Evolutionary conservation across 2,888 invertebrate genomes (phyloP).

Genomic region (Plemyria rubiginata): DNA sequence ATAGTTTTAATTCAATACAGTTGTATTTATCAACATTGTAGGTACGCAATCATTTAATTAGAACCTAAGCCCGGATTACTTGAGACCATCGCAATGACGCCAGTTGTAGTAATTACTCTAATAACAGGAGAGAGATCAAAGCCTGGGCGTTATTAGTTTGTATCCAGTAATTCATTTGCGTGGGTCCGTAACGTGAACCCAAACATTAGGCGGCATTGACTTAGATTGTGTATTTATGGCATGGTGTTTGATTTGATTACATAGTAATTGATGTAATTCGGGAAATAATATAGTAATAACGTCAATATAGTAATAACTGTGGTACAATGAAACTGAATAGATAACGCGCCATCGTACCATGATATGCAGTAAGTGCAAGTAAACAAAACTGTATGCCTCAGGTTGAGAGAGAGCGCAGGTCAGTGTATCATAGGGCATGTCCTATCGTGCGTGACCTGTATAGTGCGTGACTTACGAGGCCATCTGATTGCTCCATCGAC

Average conservation of each 20-base stretch:
- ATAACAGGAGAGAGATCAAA: slow-evolving; percentile 54
- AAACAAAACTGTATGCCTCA: too few relatives aligned
- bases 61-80: slow-evolving; percentile 6
- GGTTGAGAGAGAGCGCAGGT: too few relatives aligned
- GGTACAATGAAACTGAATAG: too few relatives aligned
- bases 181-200: slow-evolving; percentile 41
- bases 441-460: too few relatives aligned
- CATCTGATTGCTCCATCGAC: too few relatives aligned
- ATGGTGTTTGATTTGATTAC: slow-evolving; percentile 22
- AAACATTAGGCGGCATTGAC: slow-evolving; percentile 19
- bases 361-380: too few relatives aligned
- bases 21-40: too few relatives aligned
- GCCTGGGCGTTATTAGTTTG: slow-evolving; percentile 51
- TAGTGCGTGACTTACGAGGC: too few relatives aligned
- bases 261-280: background rate
- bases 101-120: slow-evolving; percentile 46
- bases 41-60: slow-evolving; percentile 2
- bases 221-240: slow-evolving; percentile 13
- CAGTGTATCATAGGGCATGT: too few relatives aligned
- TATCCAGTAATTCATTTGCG: slow-evolving; percentile 51
- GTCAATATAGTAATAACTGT: too few relatives aligned
- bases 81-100: slow-evolving; percentile 4
- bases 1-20: background rate
- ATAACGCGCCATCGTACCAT: background rate
- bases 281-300: too few relatives aligned